Percentiles rank a stretch among this genome's conserved stretches.
phyloP scores from a whole-genome alignment of 2,113 vertebrate species.

The Typhlomys cinereus region DNA sequence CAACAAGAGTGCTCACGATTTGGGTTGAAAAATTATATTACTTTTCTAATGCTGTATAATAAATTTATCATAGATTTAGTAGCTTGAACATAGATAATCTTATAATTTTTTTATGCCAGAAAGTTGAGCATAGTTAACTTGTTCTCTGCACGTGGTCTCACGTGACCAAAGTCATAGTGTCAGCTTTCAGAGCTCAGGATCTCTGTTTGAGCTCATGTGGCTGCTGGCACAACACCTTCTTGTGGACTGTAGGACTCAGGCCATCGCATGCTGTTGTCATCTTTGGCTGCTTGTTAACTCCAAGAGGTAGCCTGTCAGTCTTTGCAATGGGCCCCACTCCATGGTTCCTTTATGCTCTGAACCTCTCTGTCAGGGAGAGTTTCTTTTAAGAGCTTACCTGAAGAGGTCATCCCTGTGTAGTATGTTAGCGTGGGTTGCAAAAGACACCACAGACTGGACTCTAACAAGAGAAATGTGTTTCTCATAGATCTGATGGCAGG shows the following conservation, averaged over 20 bases:
- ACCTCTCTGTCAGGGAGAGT: neutral
- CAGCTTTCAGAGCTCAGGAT: neutral
- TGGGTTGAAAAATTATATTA: neutral
- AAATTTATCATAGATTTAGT: neutral
- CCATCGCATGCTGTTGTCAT: neutral
- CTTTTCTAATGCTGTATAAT: neutral
- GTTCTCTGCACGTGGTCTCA: neutral
- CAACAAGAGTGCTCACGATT: neutral
- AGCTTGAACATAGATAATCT: neutral
- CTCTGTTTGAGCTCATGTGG: neutral
- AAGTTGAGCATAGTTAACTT: neutral
- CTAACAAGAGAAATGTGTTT: slow-evolving; percentile 13
- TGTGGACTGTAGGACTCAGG: neutral
- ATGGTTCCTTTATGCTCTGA: neutral
- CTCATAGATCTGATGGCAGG: neutral
- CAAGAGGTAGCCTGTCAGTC: neutral
- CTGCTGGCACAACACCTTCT: neutral
- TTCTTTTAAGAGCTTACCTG: neutral
- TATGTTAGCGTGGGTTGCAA: neutral
- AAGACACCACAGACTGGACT: neutral
- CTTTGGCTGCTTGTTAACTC: neutral
- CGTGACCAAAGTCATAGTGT: neutral
- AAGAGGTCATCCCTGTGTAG: neutral
- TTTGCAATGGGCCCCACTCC: neutral
- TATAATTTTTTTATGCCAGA: neutral